phyloP scores from a whole-genome alignment of 2,888 invertebrate species.

The Polydrusus pterygomalis region DNA sequence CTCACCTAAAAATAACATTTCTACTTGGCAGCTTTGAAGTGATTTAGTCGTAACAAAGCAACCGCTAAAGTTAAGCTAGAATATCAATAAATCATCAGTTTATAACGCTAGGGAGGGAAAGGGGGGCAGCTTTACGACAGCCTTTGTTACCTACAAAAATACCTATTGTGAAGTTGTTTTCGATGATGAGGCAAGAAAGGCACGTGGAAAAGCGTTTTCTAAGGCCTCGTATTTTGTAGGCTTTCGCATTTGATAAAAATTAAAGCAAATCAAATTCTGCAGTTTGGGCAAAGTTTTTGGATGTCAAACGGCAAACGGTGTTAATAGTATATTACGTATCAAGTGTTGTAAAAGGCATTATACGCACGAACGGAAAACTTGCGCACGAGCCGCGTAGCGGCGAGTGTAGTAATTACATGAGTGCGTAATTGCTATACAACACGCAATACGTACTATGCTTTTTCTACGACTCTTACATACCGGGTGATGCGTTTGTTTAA shows the following conservation, averaged over 20 bases:
- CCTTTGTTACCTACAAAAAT: conserved; percentile 70
- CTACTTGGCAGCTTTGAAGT: conserved; percentile 52
- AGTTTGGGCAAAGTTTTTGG: too few species aligned
- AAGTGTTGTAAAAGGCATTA: too few species aligned
- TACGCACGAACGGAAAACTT: too few species aligned
- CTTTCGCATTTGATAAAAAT: background rate
- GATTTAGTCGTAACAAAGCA: conserved; percentile 56
- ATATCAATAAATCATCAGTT: conserved; percentile 67
- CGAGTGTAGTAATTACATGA: too few species aligned
- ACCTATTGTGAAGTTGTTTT: conserved; percentile 68
- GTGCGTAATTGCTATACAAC: too few species aligned
- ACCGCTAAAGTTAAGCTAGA: conserved; percentile 54
- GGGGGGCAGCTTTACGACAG: conserved; percentile 67
- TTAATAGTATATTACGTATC: too few species aligned
- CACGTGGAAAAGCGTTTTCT: conserved; percentile 60
- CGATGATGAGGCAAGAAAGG: conserved; percentile 64
- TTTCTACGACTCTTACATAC: too few species aligned
- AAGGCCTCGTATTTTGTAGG: conserved; percentile 32
- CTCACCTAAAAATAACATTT: conserved; percentile 53
- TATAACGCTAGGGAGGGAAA: conserved; percentile 65
- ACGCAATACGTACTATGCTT: too few species aligned
- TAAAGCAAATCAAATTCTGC: too few species aligned
- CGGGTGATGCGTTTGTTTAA: too few species aligned
- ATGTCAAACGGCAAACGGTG: too few species aligned
- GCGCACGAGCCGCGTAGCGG: too few species aligned